Evolutionary conservation across 2,113 vertebrate genomes (phyloP).

Genomic region (Toxotes chatareus): DNA sequence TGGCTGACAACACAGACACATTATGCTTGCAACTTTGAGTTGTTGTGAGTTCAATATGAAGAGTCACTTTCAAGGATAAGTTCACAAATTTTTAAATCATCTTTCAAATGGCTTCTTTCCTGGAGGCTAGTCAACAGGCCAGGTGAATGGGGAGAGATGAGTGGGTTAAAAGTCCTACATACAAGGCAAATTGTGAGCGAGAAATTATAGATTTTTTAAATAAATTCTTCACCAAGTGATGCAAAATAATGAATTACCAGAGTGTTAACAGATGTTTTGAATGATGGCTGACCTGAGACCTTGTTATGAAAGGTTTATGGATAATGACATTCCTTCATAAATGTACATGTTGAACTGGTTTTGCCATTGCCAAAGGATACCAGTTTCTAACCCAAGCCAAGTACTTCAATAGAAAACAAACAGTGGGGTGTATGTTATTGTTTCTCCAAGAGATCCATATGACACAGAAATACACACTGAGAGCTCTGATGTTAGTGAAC

Average conservation of each 20-base stretch:
- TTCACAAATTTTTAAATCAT: conserved; percentile 68
- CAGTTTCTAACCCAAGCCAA: background rate
- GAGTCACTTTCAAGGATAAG: conserved; percentile 78
- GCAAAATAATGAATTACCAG: background rate
- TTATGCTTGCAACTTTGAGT: conserved; percentile 80
- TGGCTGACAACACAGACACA: conserved; percentile 83
- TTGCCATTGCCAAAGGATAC: background rate
- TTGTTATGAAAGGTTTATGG: conserved; percentile 1
- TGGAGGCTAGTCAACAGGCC: conserved; percentile 35
- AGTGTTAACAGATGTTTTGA: conserved; percentile 9
- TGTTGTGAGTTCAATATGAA: conserved; percentile 69
- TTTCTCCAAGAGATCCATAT: conserved; percentile 36
- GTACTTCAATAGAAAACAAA: conserved; percentile 36
- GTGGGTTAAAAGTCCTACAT: conserved; percentile 27
- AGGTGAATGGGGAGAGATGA: conserved; percentile 38
- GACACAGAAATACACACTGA: conserved; percentile 47
- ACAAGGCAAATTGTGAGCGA: conserved; percentile 11
- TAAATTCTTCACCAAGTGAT: conserved; percentile 1
- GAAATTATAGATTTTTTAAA: conserved; percentile 16
- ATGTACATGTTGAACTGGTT: background rate
- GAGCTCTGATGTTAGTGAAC: conserved; percentile 60
- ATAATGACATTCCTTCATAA: background rate
- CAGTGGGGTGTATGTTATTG: conserved; percentile 27
- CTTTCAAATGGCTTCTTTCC: conserved; percentile 62
- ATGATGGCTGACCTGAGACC: background rate